Conservation (phyloP, 2,113 vertebrate genomes). For the human region GRCh38 chr9:17625001-17625500, state of each 20-base stretch:
- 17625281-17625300: neutral
- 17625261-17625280: neutral
- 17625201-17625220: fast-evolving
- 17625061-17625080: neutral
- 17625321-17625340: neutral
- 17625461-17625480: neutral
- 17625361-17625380: too few relatives aligned
- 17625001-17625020: neutral
- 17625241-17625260: neutral
- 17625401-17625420: neutral
- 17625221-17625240: too few relatives aligned
- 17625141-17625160: neutral
- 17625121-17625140: neutral
- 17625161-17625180: neutral
- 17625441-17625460: neutral
- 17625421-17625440: neutral
- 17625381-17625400: neutral
- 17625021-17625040: neutral
- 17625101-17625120: neutral
- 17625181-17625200: neutral
- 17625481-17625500: neutral
- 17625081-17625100: neutral
- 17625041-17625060: neutral
- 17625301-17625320: neutral
- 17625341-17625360: neutral